phyloP scores from a whole-genome alignment of 1,140 invertebrate genomes.

The Nasonia vitripennis region DNA sequence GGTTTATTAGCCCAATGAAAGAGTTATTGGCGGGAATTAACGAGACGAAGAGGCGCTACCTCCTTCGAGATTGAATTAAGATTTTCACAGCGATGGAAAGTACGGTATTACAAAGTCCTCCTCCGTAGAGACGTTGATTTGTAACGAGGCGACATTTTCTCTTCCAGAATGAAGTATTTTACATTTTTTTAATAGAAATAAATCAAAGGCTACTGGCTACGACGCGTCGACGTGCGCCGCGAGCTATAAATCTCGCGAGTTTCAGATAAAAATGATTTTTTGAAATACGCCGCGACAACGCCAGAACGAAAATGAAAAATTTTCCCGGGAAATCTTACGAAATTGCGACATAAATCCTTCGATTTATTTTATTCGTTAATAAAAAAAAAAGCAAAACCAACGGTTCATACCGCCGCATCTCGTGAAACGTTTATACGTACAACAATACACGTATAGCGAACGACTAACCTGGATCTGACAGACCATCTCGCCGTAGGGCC shows the following conservation, averaged over 20 bases:
- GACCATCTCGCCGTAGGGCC: conserved; percentile 91
- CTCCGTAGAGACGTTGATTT: background rate
- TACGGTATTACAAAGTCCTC: conserved; percentile 7
- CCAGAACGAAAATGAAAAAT: background rate
- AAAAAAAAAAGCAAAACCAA: too few species aligned
- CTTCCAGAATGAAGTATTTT: background rate
- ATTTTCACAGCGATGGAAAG: conserved; percentile 1
- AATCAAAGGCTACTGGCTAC: too few species aligned
- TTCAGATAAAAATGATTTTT: background rate
- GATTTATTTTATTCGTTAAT: too few species aligned
- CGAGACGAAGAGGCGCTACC: background rate
- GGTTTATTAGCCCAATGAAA: conserved; percentile 48
- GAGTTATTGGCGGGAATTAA: conserved; percentile 51
- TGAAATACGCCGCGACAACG: too few species aligned
- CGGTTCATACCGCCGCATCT: background rate
- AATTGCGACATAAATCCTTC: background rate
- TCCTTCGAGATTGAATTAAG: conserved; percentile 49
- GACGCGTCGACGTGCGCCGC: too few species aligned
- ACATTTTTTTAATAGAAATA: too few species aligned
- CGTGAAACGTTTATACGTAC: background rate
- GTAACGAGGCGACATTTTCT: background rate
- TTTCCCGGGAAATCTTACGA: background rate
- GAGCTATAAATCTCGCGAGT: background rate
- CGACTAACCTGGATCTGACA: conserved; percentile 89
- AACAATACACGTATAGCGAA: background rate